These are phyloP conservation scores for Periophthalmus magnuspinnatus DNA, from an alignment of 2,797 vertebrate genomes.

Conservation along the genomic window DNA sequence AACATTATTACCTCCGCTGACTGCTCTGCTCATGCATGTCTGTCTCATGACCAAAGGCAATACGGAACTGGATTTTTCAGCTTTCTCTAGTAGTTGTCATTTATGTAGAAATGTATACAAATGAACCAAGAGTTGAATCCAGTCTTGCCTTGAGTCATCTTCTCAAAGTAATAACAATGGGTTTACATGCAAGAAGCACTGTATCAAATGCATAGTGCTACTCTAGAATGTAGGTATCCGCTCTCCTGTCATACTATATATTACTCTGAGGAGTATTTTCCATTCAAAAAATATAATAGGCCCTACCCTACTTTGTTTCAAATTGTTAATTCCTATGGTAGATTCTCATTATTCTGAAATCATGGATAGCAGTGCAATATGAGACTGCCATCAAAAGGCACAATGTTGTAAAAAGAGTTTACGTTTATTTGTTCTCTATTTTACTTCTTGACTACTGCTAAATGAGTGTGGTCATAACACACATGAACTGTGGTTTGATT, in stretches of 20 bases:
- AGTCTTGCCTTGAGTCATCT: neutral
- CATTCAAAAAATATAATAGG: too few species aligned
- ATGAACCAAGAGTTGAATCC: neutral
- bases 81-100: neutral
- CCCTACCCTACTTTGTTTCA: too few species aligned
- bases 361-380: neutral
- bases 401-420: neutral
- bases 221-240: too few species aligned
- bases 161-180: neutral
- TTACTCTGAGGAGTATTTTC: too few species aligned
- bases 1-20: conserved; percentile 12
- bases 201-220: too few species aligned
- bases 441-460: conserved; percentile 7
- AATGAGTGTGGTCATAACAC: conserved; percentile 16
- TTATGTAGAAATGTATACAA: neutral
- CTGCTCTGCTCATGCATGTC: conserved; percentile 14
- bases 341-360: neutral
- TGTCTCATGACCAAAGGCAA: neutral
- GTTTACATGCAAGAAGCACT: neutral
- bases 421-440: neutral
- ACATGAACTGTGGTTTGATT: conserved; percentile 19
- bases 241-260: too few species aligned
- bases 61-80: neutral
- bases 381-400: neutral
- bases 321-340: neutral